Conservation (phyloP, 2,797 vertebrate species). For the Erpetoichthys calabaricus region DNA sequence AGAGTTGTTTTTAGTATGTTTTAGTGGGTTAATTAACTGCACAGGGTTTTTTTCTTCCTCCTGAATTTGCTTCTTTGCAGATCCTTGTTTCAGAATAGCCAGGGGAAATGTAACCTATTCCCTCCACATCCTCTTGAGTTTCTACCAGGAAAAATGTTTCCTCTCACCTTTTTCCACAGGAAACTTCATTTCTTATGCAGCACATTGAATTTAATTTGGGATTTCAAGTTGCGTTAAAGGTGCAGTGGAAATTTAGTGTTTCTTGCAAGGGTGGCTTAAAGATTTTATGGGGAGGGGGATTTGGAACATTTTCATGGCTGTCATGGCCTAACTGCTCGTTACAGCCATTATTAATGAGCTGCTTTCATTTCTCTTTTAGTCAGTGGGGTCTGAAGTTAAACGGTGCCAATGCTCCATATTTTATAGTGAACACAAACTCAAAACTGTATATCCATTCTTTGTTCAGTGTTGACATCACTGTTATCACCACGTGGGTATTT, state of each 20-base stretch:
- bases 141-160: constrained; percentile 12
- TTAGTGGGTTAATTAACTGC: background rate
- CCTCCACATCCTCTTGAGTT: constrained; percentile 7
- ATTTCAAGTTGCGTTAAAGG: background rate
- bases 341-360: no score
- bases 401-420: background rate
- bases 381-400: no score
- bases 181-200: constrained; percentile 6
- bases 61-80: background rate
- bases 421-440: constrained; percentile 4
- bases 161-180: constrained; percentile 14
- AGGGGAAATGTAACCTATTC: constrained; percentile 1
- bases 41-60: background rate
- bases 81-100: background rate
- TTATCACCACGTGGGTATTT: constrained; percentile 45
- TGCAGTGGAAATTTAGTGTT: background rate
- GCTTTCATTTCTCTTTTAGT: no score
- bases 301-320: no score
- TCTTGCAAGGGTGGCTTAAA: background rate
- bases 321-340: no score
- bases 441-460: constrained; percentile 18
- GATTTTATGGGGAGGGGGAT: no score
- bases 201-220: background rate
- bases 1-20: no score
- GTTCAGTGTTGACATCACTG: constrained; percentile 23